Percentiles rank a stretch among this genome's conserved stretches.
Evolutionary conservation across 2,797 vertebrate species (phyloP).

Genomic region (Microhierax caerulescens): DNA sequence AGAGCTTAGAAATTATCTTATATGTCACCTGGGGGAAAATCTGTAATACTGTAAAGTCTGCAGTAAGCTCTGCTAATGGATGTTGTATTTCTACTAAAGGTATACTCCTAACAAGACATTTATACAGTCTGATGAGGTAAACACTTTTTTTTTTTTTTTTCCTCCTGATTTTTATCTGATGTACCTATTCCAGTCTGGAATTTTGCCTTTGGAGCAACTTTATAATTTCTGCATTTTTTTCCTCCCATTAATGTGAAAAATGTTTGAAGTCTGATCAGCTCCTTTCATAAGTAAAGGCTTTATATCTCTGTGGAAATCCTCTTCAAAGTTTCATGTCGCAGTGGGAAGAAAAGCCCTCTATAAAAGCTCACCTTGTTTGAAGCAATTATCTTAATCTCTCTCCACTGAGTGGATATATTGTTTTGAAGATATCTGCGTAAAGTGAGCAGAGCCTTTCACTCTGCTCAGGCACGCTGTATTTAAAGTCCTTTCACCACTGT

Average conservation of each 20-base stretch:
- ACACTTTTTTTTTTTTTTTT: background rate
- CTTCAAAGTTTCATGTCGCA: background rate
- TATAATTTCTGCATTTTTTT: background rate
- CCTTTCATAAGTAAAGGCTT: background rate
- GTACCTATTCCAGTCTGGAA: background rate
- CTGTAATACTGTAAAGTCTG: background rate
- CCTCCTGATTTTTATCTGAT: background rate
- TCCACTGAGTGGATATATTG: background rate
- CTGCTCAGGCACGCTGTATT: background rate
- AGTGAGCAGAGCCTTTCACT: background rate
- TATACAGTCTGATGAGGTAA: background rate
- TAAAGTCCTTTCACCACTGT: background rate
- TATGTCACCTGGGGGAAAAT: background rate
- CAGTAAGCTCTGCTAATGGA: background rate
- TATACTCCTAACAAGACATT: background rate
- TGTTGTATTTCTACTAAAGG: background rate
- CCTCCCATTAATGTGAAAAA: background rate
- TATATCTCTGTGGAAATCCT: slow-evolving; percentile 10
- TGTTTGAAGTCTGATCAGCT: slow-evolving; percentile 9
- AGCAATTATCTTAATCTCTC: slow-evolving; percentile 39
- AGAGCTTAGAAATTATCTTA: background rate
- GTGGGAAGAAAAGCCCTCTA: slow-evolving; percentile 16
- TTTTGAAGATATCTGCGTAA: background rate
- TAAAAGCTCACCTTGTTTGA: slow-evolving; percentile 1
- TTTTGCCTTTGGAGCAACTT: background rate